These are phyloP conservation scores for Drosophila mettleri DNA, from an alignment of 2,888 invertebrate genomes.

Conservation along the genomic window DNA sequence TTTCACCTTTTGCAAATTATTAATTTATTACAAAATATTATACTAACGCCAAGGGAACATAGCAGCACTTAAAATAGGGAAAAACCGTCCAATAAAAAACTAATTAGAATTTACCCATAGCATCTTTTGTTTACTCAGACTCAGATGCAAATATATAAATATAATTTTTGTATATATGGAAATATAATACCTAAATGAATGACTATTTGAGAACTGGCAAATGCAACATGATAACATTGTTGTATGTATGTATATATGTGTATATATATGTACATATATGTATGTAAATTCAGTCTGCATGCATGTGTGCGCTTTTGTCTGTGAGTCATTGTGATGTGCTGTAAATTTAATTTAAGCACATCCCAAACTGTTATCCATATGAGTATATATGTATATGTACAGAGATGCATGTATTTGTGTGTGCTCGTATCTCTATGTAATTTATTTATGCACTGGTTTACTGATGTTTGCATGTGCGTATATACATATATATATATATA, in stretches of 20 bases:
- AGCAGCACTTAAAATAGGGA: not conserved
- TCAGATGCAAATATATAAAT: too few species aligned
- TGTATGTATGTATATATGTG: not conserved
- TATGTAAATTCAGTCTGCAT: too few species aligned
- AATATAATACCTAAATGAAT: slow-evolving; percentile 13
- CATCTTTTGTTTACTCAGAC: too few species aligned
- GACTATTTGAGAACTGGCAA: slow-evolving; percentile 12
- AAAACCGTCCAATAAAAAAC: not conserved
- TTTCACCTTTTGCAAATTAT: not conserved
- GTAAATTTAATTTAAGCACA: slow-evolving; percentile 45
- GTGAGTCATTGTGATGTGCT: slow-evolving; percentile 10
- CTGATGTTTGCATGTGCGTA: slow-evolving; percentile 16
- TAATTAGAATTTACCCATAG: not conserved
- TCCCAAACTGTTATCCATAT: not conserved
- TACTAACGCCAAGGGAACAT: not conserved
- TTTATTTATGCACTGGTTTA: slow-evolving; percentile 1
- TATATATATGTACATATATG: not conserved
- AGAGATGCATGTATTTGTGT: not conserved
- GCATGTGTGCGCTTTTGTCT: slow-evolving; percentile 8
- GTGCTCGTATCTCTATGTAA: slow-evolving; percentile 1
- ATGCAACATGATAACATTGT: not conserved
- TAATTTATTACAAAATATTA: not conserved
- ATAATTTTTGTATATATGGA: too few species aligned
- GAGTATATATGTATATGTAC: too few species aligned
- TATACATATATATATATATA: slow-evolving; percentile 13